Conservation (phyloP, 2,113 vertebrate species). For the Peucedramus taeniatus region DNA sequence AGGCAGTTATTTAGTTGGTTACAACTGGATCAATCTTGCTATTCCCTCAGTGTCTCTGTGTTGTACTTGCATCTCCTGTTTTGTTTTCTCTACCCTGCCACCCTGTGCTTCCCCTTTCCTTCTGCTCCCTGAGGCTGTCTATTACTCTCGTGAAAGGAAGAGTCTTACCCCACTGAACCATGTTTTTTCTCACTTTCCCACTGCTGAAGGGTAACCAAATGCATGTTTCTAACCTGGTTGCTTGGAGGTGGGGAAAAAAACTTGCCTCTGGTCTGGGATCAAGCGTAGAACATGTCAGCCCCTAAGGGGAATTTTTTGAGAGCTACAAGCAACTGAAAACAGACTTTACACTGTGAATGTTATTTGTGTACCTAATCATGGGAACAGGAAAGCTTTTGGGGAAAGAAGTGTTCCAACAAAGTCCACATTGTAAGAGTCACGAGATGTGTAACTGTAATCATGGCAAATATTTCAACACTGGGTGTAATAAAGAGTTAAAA, state of each 20-base stretch:
- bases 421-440: background rate
- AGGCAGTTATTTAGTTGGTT: background rate
- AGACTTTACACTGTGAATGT: background rate
- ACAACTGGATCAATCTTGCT: background rate
- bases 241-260: background rate
- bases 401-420: background rate
- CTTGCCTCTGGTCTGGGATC: background rate
- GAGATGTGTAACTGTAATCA: background rate
- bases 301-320: background rate
- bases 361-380: background rate
- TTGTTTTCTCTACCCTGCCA: background rate
- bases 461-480: background rate
- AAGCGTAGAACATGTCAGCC: background rate
- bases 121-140: background rate
- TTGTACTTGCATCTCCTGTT: background rate
- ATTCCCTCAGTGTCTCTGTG: background rate
- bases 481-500: background rate
- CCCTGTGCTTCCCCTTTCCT: background rate
- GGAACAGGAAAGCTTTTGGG: background rate
- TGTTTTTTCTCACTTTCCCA: slow-evolving; percentile 32
- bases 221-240: background rate
- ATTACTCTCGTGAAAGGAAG: background rate
- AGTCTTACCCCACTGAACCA: background rate
- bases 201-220: background rate
- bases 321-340: background rate